A percentile compares a stretch with the other conserved stretches of the same genome.
These are phyloP conservation scores for Anomalospiza imberbis DNA, from an alignment of 2,797 vertebrate species.

Conservation along the genomic window DNA sequence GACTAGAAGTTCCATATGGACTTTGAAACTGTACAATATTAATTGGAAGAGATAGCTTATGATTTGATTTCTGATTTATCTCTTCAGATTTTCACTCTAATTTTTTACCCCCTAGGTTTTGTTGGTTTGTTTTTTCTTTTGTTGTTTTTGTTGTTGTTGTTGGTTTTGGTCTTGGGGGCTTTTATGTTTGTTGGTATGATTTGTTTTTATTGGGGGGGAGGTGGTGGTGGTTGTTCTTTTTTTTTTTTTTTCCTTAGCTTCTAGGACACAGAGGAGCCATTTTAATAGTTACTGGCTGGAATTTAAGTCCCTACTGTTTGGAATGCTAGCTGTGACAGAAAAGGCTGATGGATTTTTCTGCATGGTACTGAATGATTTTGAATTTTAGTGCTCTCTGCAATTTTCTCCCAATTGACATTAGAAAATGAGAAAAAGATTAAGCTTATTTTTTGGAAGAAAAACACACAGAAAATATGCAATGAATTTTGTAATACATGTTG, in stretches of 20 bases:
- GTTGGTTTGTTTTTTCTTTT: rapidly evolving
- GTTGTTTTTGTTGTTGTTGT: too few species aligned
- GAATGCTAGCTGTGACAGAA: neutral
- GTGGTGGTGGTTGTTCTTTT: too few species aligned
- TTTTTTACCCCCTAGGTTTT: rapidly evolving
- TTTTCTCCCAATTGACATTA: neutral
- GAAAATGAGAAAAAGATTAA: neutral
- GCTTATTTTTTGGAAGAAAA: neutral
- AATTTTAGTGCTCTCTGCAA: neutral
- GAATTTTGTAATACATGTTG: neutral
- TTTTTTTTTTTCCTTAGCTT: neutral
- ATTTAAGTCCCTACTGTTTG: neutral
- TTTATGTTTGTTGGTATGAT: neutral
- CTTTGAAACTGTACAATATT: neutral
- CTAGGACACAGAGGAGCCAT: neutral
- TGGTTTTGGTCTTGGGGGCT: neutral
- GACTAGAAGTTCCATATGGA: neutral
- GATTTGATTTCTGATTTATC: neutral
- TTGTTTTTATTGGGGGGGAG: neutral
- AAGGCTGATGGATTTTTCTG: neutral
- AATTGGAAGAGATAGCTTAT: neutral
- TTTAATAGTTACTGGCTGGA: neutral
- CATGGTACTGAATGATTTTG: neutral
- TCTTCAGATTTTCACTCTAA: neutral
- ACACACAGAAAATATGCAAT: neutral